phyloP scores from a whole-genome alignment of 1,140 invertebrate species.

The Rhopalosiphum padi region DNA sequence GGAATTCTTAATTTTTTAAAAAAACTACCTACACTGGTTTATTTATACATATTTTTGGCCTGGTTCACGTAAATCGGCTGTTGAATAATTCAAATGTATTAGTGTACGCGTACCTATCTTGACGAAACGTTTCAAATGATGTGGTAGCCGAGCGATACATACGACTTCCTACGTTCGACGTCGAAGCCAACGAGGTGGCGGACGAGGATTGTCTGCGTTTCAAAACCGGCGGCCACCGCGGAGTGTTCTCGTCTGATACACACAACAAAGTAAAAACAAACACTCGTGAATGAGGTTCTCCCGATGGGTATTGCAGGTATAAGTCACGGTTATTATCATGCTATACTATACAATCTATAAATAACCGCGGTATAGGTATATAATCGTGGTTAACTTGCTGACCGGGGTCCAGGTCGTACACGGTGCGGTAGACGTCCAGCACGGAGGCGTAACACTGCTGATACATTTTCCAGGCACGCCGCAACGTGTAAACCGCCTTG shows the following conservation, averaged over 20 bases:
- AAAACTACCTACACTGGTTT: too few species aligned
- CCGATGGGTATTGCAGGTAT: background rate
- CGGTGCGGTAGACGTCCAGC: slow-evolving; percentile 2
- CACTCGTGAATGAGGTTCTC: background rate
- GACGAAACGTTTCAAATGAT: slow-evolving; percentile 26
- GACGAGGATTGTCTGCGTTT: slow-evolving; percentile 23
- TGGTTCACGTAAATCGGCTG: background rate
- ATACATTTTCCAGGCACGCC: slow-evolving; percentile 40
- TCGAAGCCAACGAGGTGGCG: background rate
- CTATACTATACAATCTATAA: background rate
- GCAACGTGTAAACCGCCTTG: background rate
- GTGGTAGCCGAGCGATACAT: slow-evolving; percentile 49
- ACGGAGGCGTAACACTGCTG: slow-evolving; percentile 1
- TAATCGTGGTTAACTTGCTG: background rate
- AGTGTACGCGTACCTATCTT: background rate
- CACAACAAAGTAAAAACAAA: background rate
- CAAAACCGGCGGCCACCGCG: slow-evolving; percentile 39
- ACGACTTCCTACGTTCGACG: background rate
- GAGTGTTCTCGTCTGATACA: slow-evolving; percentile 5
- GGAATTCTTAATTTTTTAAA: background rate
- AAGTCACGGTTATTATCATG: background rate
- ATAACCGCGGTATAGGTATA: background rate
- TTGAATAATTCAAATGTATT: background rate
- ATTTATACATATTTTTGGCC: too few species aligned
- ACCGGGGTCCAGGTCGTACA: background rate